phyloP scores from a whole-genome alignment of 2,113 vertebrate genomes.

The Pedetes capensis region DNA sequence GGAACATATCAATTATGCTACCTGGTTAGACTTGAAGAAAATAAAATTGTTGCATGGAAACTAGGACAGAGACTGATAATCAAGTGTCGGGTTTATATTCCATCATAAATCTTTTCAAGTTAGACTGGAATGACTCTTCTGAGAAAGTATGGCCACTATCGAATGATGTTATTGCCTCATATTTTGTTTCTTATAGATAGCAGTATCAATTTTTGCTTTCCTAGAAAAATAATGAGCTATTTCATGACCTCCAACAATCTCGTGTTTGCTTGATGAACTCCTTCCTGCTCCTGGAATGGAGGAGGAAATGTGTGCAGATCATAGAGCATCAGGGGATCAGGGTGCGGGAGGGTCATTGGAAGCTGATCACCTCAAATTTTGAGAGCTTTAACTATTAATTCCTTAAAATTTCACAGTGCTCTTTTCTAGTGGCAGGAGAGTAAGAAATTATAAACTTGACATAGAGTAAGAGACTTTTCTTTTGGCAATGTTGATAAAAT shows the following conservation, averaged over 20 bases:
- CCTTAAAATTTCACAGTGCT: constrained; percentile 15
- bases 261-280: not conserved
- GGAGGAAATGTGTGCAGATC: not conserved
- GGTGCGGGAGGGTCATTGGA: not conserved
- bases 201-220: not conserved
- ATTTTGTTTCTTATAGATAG: constrained; percentile 41
- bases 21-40: constrained; percentile 62
- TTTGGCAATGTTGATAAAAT: not conserved
- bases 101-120: constrained; percentile 51
- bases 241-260: not conserved
- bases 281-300: not conserved
- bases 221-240: not conserved
- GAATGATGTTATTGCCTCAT: not conserved
- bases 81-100: constrained; percentile 15
- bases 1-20: constrained; percentile 49
- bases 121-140: constrained; percentile 48
- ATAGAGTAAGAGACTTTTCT: not conserved
- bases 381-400: not conserved
- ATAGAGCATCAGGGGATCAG: not conserved
- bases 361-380: not conserved
- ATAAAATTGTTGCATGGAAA: constrained; percentile 65
- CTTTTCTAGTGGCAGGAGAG: not conserved
- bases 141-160: constrained; percentile 50
- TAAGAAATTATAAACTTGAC: constrained; percentile 44
- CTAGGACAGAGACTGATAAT: constrained; percentile 61